These are phyloP conservation scores for Hedychridium roseum DNA, from an alignment of 2,888 invertebrate genomes.

Conservation along the genomic window DNA sequence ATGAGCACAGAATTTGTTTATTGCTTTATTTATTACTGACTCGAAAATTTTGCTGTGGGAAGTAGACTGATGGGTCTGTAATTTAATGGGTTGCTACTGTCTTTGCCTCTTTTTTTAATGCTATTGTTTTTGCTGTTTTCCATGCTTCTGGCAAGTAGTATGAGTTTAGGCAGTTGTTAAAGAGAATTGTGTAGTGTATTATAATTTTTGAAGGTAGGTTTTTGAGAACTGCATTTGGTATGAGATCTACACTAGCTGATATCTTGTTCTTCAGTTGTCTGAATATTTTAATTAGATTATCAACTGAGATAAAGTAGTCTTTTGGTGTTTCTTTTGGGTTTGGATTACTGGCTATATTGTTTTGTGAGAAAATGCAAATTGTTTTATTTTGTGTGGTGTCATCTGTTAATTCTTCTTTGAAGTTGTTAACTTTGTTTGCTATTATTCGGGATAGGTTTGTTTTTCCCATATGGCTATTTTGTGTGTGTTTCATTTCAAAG, in stretches of 20 bases:
- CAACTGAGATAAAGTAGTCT: too few relatives aligned
- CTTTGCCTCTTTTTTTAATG: conserved; percentile 30
- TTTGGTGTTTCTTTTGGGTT: too few relatives aligned
- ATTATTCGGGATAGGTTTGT: too few relatives aligned
- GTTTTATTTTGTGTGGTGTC: too few relatives aligned
- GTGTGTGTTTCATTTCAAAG: too few relatives aligned
- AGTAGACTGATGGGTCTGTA: conserved; percentile 34
- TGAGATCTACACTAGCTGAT: conserved; percentile 1
- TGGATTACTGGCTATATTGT: not conserved
- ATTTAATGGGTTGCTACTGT: conserved; percentile 11
- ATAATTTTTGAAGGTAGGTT: conserved; percentile 1
- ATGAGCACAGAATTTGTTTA: conserved; percentile 8
- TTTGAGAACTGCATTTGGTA: conserved; percentile 9
- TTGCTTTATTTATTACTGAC: conserved; percentile 22
- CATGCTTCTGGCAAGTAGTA: conserved; percentile 34
- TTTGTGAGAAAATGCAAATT: not conserved
- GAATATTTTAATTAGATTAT: not conserved
- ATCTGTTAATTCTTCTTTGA: too few relatives aligned
- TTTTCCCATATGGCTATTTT: too few relatives aligned
- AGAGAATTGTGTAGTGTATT: conserved; percentile 8
- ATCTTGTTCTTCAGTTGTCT: conserved; percentile 10
- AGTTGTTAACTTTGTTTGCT: too few relatives aligned
- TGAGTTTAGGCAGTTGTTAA: conserved; percentile 27
- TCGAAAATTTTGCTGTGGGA: conserved; percentile 37
- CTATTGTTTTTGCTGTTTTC: conserved; percentile 28